Percentiles rank a stretch among this genome's conserved stretches.
These are phyloP conservation scores for Propithecus perrieri DNA, from an alignment of 2,797 vertebrate genomes.

Conservation along the genomic window DNA sequence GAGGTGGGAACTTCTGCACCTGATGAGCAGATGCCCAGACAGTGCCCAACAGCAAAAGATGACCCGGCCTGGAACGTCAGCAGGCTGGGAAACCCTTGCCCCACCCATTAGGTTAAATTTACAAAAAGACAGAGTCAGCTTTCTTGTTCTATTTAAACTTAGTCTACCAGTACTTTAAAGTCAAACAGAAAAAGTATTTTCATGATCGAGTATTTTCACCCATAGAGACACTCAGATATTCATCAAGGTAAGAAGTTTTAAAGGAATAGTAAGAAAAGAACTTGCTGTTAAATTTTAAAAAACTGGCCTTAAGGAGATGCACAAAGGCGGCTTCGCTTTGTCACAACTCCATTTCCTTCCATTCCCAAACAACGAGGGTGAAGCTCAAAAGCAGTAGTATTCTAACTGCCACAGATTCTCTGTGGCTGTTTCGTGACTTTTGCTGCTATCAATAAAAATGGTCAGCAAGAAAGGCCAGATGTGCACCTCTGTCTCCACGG, in stretches of 20 bases:
- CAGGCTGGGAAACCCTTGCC: neutral
- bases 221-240: neutral
- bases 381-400: neutral
- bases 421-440: neutral
- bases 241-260: neutral
- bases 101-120: neutral
- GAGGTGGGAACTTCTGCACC: neutral
- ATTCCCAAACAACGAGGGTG: neutral
- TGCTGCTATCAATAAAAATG: neutral
- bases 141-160: neutral
- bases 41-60: neutral
- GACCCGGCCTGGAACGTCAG: fast-evolving
- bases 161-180: neutral
- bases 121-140: neutral
- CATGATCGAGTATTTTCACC: neutral
- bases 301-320: neutral
- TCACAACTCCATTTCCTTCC: neutral
- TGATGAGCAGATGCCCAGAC: neutral
- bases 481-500: no score
- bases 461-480: neutral
- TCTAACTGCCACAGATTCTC: neutral
- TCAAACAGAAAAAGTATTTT: neutral
- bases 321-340: neutral
- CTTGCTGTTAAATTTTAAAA: neutral
- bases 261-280: neutral